Conservation (phyloP, 30 jellyfish, hydroid and myxozoan species). For the Morbakka virulenta region DNA sequence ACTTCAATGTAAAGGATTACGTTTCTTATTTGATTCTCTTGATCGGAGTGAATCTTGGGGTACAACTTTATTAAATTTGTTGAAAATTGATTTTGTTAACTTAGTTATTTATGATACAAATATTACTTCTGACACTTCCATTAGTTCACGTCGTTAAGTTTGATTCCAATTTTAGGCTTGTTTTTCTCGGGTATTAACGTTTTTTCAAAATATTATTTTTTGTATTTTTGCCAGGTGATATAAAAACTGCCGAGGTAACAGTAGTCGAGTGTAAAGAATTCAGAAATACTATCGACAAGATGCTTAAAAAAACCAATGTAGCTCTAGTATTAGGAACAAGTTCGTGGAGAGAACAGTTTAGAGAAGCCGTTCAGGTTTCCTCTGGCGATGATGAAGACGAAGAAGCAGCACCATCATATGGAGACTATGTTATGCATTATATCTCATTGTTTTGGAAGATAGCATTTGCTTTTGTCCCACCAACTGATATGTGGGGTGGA, state of each 20-base stretch:
- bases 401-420: constrained; percentile 85
- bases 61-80: too few species aligned
- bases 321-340: constrained; percentile 78
- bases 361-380: constrained; percentile 89
- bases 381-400: constrained; percentile 86
- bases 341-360: constrained; percentile 96
- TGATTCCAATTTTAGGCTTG: too few species aligned
- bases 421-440: constrained; percentile 97
- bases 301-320: constrained; percentile 82
- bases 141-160: too few species aligned
- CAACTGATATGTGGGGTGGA: constrained; percentile 94
- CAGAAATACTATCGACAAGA: constrained; percentile 87
- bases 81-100: too few species aligned
- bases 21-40: too few species aligned
- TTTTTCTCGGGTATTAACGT: too few species aligned
- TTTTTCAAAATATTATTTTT: too few species aligned
- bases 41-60: too few species aligned
- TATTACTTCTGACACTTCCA: too few species aligned
- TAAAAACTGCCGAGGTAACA: constrained; percentile 53
- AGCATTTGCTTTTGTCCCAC: constrained; percentile 90
- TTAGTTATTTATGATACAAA: too few species aligned
- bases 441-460: constrained; percentile 91
- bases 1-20: too few species aligned
- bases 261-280: constrained; percentile 91
- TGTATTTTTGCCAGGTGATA: constrained; percentile 73